Base-by-base conservation (phyloP, 1,140 invertebrate species). In the Pseudomyrmex pallidus region DNA sequence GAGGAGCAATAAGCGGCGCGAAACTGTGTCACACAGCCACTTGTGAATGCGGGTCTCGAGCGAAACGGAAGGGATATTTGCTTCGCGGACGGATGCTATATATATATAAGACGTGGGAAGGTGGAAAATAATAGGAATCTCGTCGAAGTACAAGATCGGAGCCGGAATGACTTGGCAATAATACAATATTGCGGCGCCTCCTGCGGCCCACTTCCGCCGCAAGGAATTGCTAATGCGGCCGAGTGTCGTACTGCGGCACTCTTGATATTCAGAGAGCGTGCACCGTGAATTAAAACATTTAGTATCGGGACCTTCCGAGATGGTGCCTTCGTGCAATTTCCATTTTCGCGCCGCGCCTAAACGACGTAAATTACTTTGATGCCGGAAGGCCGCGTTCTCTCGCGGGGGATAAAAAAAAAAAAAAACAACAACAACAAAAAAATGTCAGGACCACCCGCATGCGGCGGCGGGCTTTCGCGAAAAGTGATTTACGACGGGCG, bases 131-230 rank as follows among this genome's bases (percentile, higher is more conserved):
- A 85, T 83, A 83, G 84, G 78, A 67, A 74, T 62, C 35, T 35
- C 67, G 83, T 64, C 56, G 20, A 62, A 54, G 66, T 35, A 44
- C 76, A 62, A 35, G 76, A 80, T 84, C 83, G 35, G 35, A 82
- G 61, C 61, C 61, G 61, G 61, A 84, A 82, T 68, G 76, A 73
- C 83, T 84, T 73, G 83, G 83, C 83, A 68, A 64, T 56, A 66
- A 76, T 61, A 73, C 83, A 64, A 66, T 66, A 67, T 73, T 66
- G 77, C 83, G 46, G 77, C 25, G 82, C 64, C 82, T 66, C 82
- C 54, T 10, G 68, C 82, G 84, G 82, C 84, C 80, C 76, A 83
- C 80, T 85, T 83, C 84, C 84, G 84, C 61, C 67, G n/a, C n/a
- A 52, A 80, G 59, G 83, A 85, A 73, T 82, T 85, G 35, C 74